phyloP scores from a whole-genome alignment of 2,797 vertebrate species.

The Taenioides sp. region DNA sequence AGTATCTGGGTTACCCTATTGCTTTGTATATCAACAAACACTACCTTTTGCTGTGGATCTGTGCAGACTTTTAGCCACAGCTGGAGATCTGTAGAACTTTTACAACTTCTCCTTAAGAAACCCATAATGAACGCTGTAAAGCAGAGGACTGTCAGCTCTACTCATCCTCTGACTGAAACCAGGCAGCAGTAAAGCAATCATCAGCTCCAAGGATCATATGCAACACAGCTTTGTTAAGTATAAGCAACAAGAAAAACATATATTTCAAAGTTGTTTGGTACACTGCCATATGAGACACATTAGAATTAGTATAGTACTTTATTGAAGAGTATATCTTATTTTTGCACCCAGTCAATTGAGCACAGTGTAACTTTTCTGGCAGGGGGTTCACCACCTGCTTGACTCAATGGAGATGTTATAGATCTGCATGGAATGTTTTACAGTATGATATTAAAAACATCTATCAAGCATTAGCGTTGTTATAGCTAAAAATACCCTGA shows the following conservation, averaged over 20 bases:
- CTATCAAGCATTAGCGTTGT: too few relatives aligned
- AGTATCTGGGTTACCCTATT: background rate
- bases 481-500: too few relatives aligned
- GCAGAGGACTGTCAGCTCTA: conserved; percentile 35
- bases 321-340: too few relatives aligned
- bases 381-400: too few relatives aligned
- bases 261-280: background rate
- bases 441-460: too few relatives aligned
- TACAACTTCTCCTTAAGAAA: conserved; percentile 45
- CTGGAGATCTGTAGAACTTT: conserved; percentile 48
- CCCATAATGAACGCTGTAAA: conserved; percentile 40
- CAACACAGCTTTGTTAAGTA: background rate
- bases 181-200: conserved; percentile 33
- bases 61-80: conserved; percentile 37
- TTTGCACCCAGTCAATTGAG: too few relatives aligned
- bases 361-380: too few relatives aligned
- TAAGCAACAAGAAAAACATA: background rate
- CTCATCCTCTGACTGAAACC: conserved; percentile 28
- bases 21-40: background rate
- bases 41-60: conserved; percentile 31
- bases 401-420: too few relatives aligned
- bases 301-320: too few relatives aligned
- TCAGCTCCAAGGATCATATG: conserved; percentile 13
- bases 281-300: too few relatives aligned
- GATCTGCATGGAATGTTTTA: too few relatives aligned